These are phyloP conservation scores for Clarias gariepinus DNA, from an alignment of 2,113 vertebrate species.

Conservation along the genomic window DNA sequence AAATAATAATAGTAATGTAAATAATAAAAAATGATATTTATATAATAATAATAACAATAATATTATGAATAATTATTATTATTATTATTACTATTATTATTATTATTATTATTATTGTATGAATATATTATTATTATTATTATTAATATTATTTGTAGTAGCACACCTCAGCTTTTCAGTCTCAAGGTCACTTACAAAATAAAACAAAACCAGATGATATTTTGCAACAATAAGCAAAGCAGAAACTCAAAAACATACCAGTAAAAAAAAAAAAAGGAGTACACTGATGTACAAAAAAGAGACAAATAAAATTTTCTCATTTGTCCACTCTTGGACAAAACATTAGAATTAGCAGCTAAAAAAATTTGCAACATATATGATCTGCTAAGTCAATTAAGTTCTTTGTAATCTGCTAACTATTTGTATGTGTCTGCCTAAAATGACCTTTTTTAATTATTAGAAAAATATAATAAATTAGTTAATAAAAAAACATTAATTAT, in stretches of 20 bases:
- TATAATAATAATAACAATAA: not conserved
- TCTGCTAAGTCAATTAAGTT: not conserved
- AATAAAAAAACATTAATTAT: not conserved
- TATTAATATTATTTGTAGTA: too few species aligned
- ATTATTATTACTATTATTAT: too few species aligned
- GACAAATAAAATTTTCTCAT: not conserved
- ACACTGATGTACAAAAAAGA: not conserved
- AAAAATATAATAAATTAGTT: not conserved
- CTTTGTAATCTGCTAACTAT: not conserved
- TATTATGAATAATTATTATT: not conserved
- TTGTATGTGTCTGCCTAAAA: not conserved
- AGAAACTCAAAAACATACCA: not conserved
- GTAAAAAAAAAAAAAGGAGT: too few species aligned
- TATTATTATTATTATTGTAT: too few species aligned
- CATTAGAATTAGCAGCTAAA: not conserved
- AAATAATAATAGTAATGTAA: too few species aligned
- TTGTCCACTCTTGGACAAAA: too few species aligned
- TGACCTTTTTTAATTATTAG: not conserved
- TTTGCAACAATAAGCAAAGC: not conserved
- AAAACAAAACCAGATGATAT: not conserved
- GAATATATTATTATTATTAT: too few species aligned
- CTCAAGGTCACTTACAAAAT: not conserved
- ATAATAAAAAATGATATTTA: too few species aligned
- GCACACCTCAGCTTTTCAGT: not conserved
- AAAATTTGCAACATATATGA: not conserved